These are phyloP conservation scores for Geodia barretti DNA, from an alignment of 37 sponge, comb jelly and placozoan species.

Conservation along the genomic window DNA sequence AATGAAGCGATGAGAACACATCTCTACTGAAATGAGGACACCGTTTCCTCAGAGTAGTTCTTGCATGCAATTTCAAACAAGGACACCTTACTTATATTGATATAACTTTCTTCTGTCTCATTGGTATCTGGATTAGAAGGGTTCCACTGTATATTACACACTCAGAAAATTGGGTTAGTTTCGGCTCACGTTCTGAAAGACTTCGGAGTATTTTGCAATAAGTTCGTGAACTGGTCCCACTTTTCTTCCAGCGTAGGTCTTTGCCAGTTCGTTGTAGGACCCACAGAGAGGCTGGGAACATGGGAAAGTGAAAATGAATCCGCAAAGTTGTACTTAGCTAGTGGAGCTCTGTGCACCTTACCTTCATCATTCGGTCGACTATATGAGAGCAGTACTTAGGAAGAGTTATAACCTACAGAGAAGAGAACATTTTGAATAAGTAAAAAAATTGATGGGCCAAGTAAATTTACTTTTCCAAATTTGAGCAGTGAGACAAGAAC, in stretches of 20 bases:
- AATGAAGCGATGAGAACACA: too few relatives aligned
- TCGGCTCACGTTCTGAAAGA: slow-evolving; percentile 57
- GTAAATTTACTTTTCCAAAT: slow-evolving; percentile 66
- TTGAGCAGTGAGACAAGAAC: slow-evolving; percentile 83
- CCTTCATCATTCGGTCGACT: slow-evolving; percentile 64
- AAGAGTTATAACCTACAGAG: slow-evolving; percentile 44
- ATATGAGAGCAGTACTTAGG: slow-evolving; percentile 69
- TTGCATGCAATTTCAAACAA: too few relatives aligned
- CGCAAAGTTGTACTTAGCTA: not conserved
- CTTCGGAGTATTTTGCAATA: slow-evolving; percentile 59
- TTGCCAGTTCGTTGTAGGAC: slow-evolving; percentile 64
- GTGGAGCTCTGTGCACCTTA: too few relatives aligned
- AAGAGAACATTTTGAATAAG: not conserved
- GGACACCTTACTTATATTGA: too few relatives aligned
- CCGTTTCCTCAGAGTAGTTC: too few relatives aligned
- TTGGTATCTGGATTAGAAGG: too few relatives aligned
- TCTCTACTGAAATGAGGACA: too few relatives aligned
- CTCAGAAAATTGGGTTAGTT: not conserved
- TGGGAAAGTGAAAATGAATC: not conserved
- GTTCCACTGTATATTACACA: not conserved
- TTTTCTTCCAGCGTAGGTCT: slow-evolving; percentile 49
- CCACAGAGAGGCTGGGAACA: slow-evolving; percentile 71
- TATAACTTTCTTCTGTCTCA: too few relatives aligned
- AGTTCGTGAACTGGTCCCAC: slow-evolving; percentile 27
- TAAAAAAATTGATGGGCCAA: not conserved